Percentiles rank a stretch among this genome's conserved stretches.
Conservation (phyloP, 2,797 vertebrate species). For the Sorex maritimensis region DNA sequence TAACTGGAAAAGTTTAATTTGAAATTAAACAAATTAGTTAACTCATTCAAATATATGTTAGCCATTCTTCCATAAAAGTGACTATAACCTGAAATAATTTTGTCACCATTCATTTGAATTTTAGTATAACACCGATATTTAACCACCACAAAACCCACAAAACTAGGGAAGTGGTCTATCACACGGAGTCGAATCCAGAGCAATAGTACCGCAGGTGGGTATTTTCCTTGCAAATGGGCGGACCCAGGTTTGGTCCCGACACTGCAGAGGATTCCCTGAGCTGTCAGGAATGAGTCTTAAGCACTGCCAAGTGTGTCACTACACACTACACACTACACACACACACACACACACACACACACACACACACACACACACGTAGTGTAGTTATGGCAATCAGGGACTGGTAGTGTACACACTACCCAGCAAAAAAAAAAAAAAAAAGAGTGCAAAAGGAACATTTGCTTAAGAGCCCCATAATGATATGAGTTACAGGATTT, state of each 20-base stretch:
- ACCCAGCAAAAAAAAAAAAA: neutral
- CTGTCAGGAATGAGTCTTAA: too few relatives aligned
- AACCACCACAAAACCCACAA: slow-evolving; percentile 33
- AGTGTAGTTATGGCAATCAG: too few relatives aligned
- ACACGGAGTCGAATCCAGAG: neutral
- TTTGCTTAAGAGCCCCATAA: neutral
- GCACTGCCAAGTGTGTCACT: too few relatives aligned
- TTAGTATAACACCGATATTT: slow-evolving; percentile 46
- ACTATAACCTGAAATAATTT: slow-evolving; percentile 64
- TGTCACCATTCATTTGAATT: slow-evolving; percentile 55
- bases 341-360: too few relatives aligned
- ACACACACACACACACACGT: too few relatives aligned
- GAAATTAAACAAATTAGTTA: slow-evolving; percentile 57
- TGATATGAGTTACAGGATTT: neutral
- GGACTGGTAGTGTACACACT: too few relatives aligned
- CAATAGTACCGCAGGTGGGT: too few relatives aligned
- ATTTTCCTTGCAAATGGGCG: too few relatives aligned
- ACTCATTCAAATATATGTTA: slow-evolving; percentile 45
- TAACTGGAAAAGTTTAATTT: slow-evolving; percentile 92
- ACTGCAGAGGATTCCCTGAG: too few relatives aligned
- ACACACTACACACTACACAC: too few relatives aligned
- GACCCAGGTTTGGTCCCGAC: too few relatives aligned
- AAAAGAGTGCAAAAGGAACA: slow-evolving; percentile 2
- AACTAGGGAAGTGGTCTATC: slow-evolving; percentile 23
- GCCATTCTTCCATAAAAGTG: slow-evolving; percentile 20